Evolutionary conservation across 1,140 invertebrate species (phyloP).

Genomic region (Leptinotarsa defecta): DNA sequence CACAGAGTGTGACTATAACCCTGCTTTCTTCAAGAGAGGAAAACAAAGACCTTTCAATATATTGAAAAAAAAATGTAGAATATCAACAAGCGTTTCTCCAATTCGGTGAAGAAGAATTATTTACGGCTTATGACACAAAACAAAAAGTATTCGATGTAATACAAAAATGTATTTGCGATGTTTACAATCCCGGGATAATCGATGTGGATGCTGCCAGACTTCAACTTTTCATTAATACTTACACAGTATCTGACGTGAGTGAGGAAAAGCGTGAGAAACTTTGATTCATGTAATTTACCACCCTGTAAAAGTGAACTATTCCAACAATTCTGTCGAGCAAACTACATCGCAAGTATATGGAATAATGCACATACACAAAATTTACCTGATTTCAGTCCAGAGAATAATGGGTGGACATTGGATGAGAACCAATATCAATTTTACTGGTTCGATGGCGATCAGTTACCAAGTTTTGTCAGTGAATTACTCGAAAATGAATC

Average conservation of each 20-base stretch:
- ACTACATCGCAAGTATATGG: constrained; percentile 48
- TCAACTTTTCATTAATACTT: background rate
- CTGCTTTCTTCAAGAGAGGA: constrained; percentile 47
- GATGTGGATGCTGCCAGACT: background rate
- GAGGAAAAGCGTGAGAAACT: constrained; percentile 38
- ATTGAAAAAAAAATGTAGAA: background rate
- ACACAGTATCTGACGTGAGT: constrained; percentile 32
- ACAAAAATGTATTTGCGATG: background rate
- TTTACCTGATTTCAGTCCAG: constrained; percentile 19
- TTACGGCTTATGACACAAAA: background rate
- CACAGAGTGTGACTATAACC: constrained; percentile 55
- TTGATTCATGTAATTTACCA: constrained; percentile 41
- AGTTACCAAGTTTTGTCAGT: constrained; percentile 31
- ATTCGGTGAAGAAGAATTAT: background rate
- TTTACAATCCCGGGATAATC: background rate
- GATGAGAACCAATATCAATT: constrained; percentile 36
- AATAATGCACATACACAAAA: constrained; percentile 38
- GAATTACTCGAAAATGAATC: background rate
- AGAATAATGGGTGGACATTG: constrained; percentile 35
- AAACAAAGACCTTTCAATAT: constrained; percentile 34
- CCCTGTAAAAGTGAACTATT: constrained; percentile 47
- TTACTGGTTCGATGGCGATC: constrained; percentile 37
- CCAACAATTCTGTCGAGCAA: constrained; percentile 48
- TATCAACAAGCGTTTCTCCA: background rate
- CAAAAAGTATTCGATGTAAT: background rate